phyloP scores from a whole-genome alignment of 2,888 invertebrate genomes.

The Antitype chi region DNA sequence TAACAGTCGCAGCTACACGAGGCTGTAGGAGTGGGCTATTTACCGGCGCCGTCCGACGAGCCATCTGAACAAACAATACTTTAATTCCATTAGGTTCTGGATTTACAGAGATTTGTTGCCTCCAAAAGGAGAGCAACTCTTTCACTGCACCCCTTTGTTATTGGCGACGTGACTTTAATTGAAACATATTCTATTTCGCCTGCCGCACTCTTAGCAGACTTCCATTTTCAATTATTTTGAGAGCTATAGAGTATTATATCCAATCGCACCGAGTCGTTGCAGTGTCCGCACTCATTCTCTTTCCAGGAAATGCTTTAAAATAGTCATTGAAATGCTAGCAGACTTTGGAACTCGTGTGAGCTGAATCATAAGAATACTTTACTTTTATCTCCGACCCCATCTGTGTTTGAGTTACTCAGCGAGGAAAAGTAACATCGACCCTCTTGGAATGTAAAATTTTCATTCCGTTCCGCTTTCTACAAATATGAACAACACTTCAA shows the following conservation, averaged over 20 bases:
- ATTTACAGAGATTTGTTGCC: constrained; percentile 67
- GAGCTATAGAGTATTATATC: constrained; percentile 23
- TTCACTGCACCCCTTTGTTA: constrained; percentile 53
- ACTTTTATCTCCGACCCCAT: constrained; percentile 62
- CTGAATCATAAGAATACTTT: constrained; percentile 63
- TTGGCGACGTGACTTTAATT: constrained; percentile 50
- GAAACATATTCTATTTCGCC: constrained; percentile 38
- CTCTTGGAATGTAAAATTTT: constrained; percentile 43
- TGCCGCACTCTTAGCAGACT: constrained; percentile 12
- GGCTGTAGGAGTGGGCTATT: constrained; percentile 57
- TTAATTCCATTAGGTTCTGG: constrained; percentile 74
- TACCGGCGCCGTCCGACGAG: constrained; percentile 68
- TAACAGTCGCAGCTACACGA: constrained; percentile 54
- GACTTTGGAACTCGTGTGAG: constrained; percentile 46
- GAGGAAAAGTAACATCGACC: constrained; percentile 45
- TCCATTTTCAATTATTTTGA: constrained; percentile 46
- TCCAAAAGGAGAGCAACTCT: constrained; percentile 47
- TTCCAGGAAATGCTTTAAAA: constrained; percentile 59
- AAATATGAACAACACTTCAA: constrained; percentile 30
- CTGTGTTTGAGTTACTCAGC: constrained; percentile 48
- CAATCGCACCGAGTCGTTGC: constrained; percentile 4
- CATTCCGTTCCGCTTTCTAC: constrained; percentile 11
- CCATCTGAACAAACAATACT: constrained; percentile 78
- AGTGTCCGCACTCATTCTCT: constrained; percentile 31
- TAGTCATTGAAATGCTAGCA: constrained; percentile 49